phyloP scores from a whole-genome alignment of 2,113 vertebrate species.

The Albula glossodonta region DNA sequence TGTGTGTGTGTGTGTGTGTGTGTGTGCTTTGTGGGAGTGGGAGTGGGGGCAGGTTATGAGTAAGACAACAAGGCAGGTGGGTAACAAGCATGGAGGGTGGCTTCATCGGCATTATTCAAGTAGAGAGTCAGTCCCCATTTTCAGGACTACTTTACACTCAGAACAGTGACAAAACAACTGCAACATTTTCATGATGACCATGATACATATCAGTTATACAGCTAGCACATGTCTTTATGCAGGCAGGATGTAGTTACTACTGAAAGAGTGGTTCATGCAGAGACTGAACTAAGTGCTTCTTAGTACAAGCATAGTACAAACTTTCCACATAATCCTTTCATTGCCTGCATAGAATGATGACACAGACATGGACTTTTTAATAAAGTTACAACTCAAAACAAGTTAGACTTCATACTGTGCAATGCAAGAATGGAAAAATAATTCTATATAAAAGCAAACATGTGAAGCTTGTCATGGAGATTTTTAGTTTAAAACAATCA shows the following conservation, averaged over 20 bases:
- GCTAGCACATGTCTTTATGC: conserved; percentile 54
- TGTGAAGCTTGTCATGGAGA: not conserved
- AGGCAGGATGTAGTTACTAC: conserved; percentile 27
- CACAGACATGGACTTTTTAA: not conserved
- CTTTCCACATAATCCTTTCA: not conserved
- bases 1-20: too few relatives aligned
- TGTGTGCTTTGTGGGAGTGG: not conserved
- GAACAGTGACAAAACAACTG: conserved; percentile 23
- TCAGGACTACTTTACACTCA: not conserved
- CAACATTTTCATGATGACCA: conserved; percentile 52
- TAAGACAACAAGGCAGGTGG: not conserved
- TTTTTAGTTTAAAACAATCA: not conserved
- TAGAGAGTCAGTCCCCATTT: not conserved
- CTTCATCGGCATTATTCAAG: too few relatives aligned
- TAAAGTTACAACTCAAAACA: not conserved
- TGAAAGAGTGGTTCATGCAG: conserved; percentile 41
- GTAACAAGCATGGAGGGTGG: too few relatives aligned
- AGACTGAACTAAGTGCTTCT: not conserved
- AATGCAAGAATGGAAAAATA: not conserved
- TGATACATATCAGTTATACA: conserved; percentile 51
- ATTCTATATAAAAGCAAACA: not conserved
- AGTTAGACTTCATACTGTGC: not conserved
- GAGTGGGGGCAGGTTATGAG: not conserved
- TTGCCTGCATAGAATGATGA: not conserved
- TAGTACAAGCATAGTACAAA: not conserved